Conservation (phyloP, 2,797 vertebrate genomes). For the Siniperca scherzeri region DNA sequence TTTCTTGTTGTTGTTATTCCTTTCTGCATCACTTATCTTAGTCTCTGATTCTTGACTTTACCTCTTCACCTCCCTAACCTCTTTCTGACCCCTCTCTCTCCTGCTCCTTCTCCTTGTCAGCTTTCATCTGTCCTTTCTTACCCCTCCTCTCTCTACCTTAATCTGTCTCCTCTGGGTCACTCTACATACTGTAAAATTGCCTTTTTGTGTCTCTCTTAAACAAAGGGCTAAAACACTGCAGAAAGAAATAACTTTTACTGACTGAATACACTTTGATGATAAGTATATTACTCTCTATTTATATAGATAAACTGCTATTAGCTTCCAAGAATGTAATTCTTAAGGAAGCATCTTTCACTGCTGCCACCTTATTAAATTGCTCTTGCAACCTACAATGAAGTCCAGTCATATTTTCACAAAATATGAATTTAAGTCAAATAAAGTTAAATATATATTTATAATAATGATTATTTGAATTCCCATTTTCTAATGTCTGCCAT, state of each 20-base stretch:
- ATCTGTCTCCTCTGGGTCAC: constrained; percentile 4
- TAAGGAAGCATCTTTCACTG: neutral
- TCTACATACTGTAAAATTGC: neutral
- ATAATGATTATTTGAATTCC: neutral
- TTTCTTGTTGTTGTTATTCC: constrained; percentile 22
- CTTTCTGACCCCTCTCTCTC: constrained; percentile 8
- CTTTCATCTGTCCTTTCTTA: constrained; percentile 28
- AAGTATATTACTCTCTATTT: neutral
- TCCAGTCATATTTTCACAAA: neutral
- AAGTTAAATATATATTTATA: neutral
- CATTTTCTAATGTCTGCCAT: neutral
- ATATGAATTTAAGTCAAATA: neutral
- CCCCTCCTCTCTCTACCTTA: neutral
- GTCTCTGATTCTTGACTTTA: constrained; percentile 30
- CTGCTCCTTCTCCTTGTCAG: constrained; percentile 12
- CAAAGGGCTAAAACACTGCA: neutral
- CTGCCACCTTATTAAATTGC: neutral
- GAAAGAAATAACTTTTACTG: neutral
- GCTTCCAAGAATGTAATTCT: neutral
- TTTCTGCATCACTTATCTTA: constrained; percentile 35
- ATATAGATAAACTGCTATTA: neutral
- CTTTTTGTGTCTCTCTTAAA: constrained; percentile 1
- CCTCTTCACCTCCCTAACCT: constrained; percentile 29
- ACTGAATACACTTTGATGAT: neutral
- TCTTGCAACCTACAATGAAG: neutral